Evolutionary conservation across 2,113 vertebrate genomes (phyloP).

Genomic region (Apteryx owenii): DNA sequence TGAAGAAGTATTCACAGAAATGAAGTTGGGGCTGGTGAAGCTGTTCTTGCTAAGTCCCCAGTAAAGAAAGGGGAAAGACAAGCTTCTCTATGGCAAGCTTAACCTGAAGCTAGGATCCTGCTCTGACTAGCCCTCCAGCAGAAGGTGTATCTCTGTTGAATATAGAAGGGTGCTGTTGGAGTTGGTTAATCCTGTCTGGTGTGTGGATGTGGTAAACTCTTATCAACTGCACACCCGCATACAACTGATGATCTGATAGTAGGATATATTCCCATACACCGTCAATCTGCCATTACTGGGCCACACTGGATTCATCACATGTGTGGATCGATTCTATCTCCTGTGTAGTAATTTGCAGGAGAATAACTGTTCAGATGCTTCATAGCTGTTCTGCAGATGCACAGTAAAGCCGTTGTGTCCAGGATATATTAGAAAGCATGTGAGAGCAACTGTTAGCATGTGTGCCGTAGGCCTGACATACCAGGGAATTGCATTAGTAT

Average conservation of each 20-base stretch:
- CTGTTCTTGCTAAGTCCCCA: not conserved
- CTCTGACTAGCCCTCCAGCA: not conserved
- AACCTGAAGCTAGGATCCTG: not conserved
- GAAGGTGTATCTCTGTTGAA: not conserved
- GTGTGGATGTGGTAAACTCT: not conserved
- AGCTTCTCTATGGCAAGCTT: not conserved
- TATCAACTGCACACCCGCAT: not conserved
- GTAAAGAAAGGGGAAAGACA: not conserved
- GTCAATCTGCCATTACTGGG: not conserved
- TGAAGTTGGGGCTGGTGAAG: not conserved
- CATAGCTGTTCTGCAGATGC: not conserved
- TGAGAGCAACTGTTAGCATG: not conserved
- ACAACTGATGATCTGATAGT: not conserved
- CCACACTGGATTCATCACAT: not conserved
- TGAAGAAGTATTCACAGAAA: not conserved
- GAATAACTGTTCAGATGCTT: fast-evolving
- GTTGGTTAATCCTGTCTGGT: not conserved
- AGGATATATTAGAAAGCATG: not conserved
- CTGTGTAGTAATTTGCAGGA: not conserved
- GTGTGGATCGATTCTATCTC: not conserved
- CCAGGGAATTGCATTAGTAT: fast-evolving
- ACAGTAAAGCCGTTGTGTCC: not conserved
- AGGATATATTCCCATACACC: not conserved
- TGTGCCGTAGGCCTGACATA: fast-evolving
- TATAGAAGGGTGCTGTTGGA: not conserved